Conservation (phyloP, 1,140 invertebrate species). For the Pseudomyrmex gracilis region DNA sequence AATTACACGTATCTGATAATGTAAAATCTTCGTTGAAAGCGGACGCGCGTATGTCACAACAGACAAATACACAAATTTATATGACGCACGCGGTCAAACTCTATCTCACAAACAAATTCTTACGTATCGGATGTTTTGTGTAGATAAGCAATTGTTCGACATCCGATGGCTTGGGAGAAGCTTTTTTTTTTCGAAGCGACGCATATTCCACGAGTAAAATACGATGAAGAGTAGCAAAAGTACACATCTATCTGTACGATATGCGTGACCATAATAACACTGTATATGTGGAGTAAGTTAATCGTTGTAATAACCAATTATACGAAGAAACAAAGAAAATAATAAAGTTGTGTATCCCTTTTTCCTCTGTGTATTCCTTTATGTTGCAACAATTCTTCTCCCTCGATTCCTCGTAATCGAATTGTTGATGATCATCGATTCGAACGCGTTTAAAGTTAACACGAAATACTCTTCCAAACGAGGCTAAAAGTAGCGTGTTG, state of each 20-base stretch:
- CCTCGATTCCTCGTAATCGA: background rate
- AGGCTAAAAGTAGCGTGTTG: too few relatives aligned
- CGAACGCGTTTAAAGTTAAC: too few relatives aligned
- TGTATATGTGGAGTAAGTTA: slow-evolving; percentile 36
- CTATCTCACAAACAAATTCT: background rate
- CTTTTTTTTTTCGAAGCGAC: slow-evolving; percentile 43
- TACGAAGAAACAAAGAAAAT: slow-evolving; percentile 30
- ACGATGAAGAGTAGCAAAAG: background rate
- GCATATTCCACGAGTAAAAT: background rate
- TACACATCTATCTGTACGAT: slow-evolving; percentile 23
- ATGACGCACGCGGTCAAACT: too few relatives aligned
- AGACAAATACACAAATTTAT: too few relatives aligned
- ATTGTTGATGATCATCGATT: too few relatives aligned
- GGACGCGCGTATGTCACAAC: background rate
- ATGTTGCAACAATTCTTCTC: background rate
- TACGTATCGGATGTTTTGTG: slow-evolving; percentile 43
- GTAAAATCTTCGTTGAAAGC: background rate
- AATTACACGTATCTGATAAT: background rate
- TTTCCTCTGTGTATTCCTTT: slow-evolving; percentile 20
- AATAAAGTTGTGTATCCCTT: slow-evolving; percentile 52
- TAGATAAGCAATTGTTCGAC: slow-evolving; percentile 56
- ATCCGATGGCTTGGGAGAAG: background rate
- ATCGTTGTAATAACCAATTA: slow-evolving; percentile 35
- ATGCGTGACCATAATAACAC: slow-evolving; percentile 12
- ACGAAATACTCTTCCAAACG: too few relatives aligned